These are phyloP conservation scores for Sebastes baramenuke DNA, from an alignment of 2,797 vertebrate genomes.

Conservation along the genomic window DNA sequence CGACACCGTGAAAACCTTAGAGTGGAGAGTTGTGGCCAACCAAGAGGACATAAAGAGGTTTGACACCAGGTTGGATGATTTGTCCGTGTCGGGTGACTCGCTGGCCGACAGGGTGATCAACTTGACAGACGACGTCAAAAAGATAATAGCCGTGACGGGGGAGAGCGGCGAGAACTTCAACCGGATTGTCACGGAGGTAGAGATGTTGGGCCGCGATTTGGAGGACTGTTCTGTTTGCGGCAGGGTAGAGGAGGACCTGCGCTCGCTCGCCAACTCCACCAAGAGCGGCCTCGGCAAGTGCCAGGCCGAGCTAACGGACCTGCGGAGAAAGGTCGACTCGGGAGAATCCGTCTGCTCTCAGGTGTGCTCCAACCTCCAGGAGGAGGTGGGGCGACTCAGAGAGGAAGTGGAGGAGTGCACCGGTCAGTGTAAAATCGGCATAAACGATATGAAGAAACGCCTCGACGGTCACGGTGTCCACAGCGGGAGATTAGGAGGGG, in stretches of 20 bases:
- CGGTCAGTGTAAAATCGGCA: slow-evolving; percentile 62
- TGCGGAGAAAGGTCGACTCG: slow-evolving; percentile 68
- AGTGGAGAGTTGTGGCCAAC: slow-evolving; percentile 83
- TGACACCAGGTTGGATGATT: slow-evolving; percentile 80
- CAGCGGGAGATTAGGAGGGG: slow-evolving; percentile 77
- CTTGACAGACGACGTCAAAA: slow-evolving; percentile 75
- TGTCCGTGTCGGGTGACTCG: slow-evolving; percentile 82
- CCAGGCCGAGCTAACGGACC: slow-evolving; percentile 71
- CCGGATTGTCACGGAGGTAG: slow-evolving; percentile 76
- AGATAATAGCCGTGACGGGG: slow-evolving; percentile 76
- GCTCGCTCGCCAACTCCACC: slow-evolving; percentile 77
- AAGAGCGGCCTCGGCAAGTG: slow-evolving; percentile 65
- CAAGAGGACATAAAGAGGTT: slow-evolving; percentile 82
- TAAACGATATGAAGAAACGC: slow-evolving; percentile 72
- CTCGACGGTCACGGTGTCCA: slow-evolving; percentile 85
- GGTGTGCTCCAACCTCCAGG: slow-evolving; percentile 83
- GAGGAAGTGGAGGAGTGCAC: slow-evolving; percentile 81
- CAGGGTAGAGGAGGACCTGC: slow-evolving; percentile 73
- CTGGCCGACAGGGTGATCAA: slow-evolving; percentile 70
- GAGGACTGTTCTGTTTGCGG: slow-evolving; percentile 75
- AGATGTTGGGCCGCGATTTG: slow-evolving; percentile 74
- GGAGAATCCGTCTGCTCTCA: slow-evolving; percentile 79
- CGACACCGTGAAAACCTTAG: slow-evolving; percentile 81
- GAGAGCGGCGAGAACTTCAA: slow-evolving; percentile 79
- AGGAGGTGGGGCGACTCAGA: slow-evolving; percentile 81